Conservation (phyloP, 1,140 invertebrate genomes). For the Epicauta chinensis region DNA sequence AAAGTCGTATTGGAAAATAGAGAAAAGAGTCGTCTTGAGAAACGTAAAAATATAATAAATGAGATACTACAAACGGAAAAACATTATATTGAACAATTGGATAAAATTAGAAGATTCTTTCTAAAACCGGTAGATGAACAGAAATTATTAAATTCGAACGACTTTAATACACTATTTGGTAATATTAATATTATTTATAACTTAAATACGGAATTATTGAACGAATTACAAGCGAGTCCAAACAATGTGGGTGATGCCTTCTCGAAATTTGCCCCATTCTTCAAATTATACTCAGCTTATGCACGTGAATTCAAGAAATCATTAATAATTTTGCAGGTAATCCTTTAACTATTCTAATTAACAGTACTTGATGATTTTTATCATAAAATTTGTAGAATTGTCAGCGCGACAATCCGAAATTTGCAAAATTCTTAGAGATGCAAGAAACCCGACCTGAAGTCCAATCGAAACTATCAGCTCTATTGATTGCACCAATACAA, state of each 20-base stretch:
- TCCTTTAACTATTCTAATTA: conserved; percentile 5
- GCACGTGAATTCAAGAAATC: conserved; percentile 66
- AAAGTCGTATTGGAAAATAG: conserved; percentile 43
- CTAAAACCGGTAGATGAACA: conserved; percentile 57
- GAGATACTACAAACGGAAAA: conserved; percentile 69
- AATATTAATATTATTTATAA: conserved; percentile 67
- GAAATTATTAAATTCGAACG: conserved; percentile 48
- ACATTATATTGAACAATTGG: conserved; percentile 61
- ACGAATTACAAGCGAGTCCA: conserved; percentile 53
- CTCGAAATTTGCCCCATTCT: conserved; percentile 64
- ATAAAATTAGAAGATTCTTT: conserved; percentile 62
- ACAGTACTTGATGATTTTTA: conserved; percentile 7
- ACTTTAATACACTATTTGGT: conserved; percentile 56
- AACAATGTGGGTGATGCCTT: conserved; percentile 62
- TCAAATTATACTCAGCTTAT: conserved; percentile 73
- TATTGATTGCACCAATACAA: conserved; percentile 72
- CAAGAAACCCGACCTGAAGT: conserved; percentile 69
- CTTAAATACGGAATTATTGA: conserved; percentile 61
- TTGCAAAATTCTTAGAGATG: conserved; percentile 52
- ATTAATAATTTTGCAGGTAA: conserved; percentile 49
- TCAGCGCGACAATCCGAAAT: conserved; percentile 44
- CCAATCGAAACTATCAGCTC: conserved; percentile 57
- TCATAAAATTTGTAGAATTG: conserved; percentile 24
- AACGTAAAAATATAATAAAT: conserved; percentile 51
- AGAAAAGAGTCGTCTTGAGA: conserved; percentile 43